Percentiles rank a stretch among this genome's conserved stretches.
These are phyloP conservation scores for Osmoderma eremita DNA, from an alignment of 2,888 invertebrate species.

Conservation along the genomic window DNA sequence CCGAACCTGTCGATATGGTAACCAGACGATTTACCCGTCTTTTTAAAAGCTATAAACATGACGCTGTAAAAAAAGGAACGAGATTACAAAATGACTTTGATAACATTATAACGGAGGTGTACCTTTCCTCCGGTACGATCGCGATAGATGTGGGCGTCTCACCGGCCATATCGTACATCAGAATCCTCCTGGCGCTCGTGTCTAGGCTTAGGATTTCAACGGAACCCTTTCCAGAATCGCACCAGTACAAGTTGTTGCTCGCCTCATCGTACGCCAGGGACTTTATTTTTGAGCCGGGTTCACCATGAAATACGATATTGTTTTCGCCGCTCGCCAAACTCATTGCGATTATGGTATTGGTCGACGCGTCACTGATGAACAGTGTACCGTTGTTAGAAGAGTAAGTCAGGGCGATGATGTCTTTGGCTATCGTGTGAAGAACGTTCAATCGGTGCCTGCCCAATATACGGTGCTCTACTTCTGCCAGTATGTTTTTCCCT, in stretches of 20 bases:
- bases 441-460: conserved; percentile 71
- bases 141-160: conserved; percentile 77
- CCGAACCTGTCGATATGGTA: conserved; percentile 74
- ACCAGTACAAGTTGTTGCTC: conserved; percentile 78
- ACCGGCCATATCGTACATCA: conserved; percentile 69
- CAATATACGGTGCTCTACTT: conserved; percentile 73
- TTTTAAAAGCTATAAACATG: conserved; percentile 71
- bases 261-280: conserved; percentile 61
- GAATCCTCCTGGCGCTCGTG: conserved; percentile 68
- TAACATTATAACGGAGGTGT: too few species aligned
- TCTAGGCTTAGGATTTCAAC: conserved; percentile 74
- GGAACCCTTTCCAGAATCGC: conserved; percentile 71
- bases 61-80: conserved; percentile 66
- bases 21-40: conserved; percentile 12
- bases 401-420: conserved; percentile 75
- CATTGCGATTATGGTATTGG: conserved; percentile 63
- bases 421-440: conserved; percentile 60
- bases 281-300: conserved; percentile 55
- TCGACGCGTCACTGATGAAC: conserved; percentile 66
- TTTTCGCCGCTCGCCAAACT: conserved; percentile 56
- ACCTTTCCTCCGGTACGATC: conserved; percentile 75
- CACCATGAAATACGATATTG: conserved; percentile 59
- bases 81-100: too few species aligned
- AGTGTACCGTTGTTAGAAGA: conserved; percentile 68
- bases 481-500: conserved; percentile 68